Conservation (phyloP, 2,888 invertebrate genomes). For the Blomia tropicalis region DNA sequence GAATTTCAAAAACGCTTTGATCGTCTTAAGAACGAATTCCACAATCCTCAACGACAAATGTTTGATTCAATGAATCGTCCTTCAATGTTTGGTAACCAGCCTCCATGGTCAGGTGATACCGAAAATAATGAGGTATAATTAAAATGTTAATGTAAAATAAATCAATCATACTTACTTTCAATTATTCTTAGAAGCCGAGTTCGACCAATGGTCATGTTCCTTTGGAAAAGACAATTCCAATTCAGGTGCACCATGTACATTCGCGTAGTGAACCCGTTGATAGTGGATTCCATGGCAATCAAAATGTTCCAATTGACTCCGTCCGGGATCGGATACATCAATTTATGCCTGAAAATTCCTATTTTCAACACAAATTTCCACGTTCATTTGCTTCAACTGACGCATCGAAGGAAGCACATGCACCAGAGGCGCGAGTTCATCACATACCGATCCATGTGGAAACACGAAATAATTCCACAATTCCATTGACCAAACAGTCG, state of each 20-base stretch:
- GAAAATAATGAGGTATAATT: neutral
- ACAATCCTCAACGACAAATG: neutral
- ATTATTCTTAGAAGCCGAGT: neutral
- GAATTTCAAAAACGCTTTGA: conserved; percentile 6
- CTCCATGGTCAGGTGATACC: neutral
- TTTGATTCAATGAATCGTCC: neutral
- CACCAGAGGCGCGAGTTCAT: conserved; percentile 25
- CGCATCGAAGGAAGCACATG: neutral
- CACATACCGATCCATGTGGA: conserved; percentile 30
- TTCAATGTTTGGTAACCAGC: neutral
- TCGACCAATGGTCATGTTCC: conserved; percentile 6
- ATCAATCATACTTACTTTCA: neutral
- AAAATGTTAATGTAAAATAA: neutral
- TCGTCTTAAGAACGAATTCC: neutral
- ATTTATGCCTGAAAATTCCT: conserved; percentile 5
- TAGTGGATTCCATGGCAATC: neutral
- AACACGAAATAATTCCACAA: conserved; percentile 13
- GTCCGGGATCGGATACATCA: neutral
- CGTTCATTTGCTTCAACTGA: neutral
- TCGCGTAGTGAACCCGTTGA: conserved; percentile 8
- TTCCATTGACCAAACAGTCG: neutral
- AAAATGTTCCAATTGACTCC: neutral
- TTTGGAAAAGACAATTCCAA: neutral
- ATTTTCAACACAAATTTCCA: neutral
- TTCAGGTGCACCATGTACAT: conserved; percentile 1